Base-by-base conservation (phyloP, 2,888 invertebrate species). In the Julus scandinavius region DNA sequence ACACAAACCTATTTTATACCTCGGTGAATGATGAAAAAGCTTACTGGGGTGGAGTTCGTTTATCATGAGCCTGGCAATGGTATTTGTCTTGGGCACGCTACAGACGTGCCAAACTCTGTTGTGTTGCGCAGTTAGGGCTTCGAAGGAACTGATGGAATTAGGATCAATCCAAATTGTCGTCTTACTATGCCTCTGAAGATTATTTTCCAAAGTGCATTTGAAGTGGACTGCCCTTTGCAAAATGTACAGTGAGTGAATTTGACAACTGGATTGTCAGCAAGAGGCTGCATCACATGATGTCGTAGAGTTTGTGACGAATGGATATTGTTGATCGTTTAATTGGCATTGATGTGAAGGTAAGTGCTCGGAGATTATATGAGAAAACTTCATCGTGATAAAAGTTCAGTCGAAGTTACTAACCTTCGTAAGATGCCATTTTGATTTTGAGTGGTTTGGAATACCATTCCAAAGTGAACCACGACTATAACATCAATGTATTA, bases 1-100 rank as follows among this genome's bases (percentile, higher is more conserved):
- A 58, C 58, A 58, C 58, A 58, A 58, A 58, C 58, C 58, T 58
- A 58, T 58, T 58, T 58, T 58, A 58, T 58, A 58, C 58, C 58
- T 17, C 58, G 58, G 17, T 58, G 58, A 58, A 58, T 58, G 58
- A 58, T 58, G 58, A 58, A 58, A 58, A 58, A 58, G 58, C 58
- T 58, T n/a, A n/a, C 58, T 58, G 58, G 58, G 58, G 58, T 58
- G 58, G 58, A 58, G 58, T 58, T 58, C 58, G 58, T 17, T 58
- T 58, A 17, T n/a, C 58, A 58, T n/a, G 58, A 58, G 58, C 58
- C 58, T 58, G 58, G 58, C 58, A 17, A 58, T 58, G 58, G 58
- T 58, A n/a, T 17, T 54, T 6, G 13, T 17, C 54, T 54, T 58
- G 29, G 6, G 15, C 84, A 84, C 41, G 84, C 84, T 20, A n/a